Evolutionary conservation across 2,797 vertebrate species (phyloP).

Genomic region (Poeciliopsis gracilis): DNA sequence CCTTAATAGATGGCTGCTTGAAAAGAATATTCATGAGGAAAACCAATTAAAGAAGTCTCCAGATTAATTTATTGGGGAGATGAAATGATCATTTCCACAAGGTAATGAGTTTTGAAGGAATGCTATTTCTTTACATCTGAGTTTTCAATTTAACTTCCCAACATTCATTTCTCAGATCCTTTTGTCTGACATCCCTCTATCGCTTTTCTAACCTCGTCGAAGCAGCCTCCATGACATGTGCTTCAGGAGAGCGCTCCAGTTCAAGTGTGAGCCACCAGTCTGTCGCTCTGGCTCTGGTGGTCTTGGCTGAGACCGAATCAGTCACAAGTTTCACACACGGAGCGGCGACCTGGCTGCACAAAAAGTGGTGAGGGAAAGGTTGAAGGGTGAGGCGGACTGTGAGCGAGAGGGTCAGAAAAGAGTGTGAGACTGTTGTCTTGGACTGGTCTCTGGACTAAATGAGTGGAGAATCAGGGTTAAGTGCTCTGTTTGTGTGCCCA

Average conservation of each 20-base stretch:
- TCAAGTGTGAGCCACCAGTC: constrained; percentile 47
- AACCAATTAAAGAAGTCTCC: constrained; percentile 58
- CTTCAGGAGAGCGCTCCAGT: constrained; percentile 45
- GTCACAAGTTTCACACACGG: constrained; percentile 65
- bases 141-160: constrained; percentile 34
- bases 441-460: constrained; percentile 63
- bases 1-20: constrained; percentile 42
- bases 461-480: constrained; percentile 73
- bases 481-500: constrained; percentile 71
- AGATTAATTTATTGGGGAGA: constrained; percentile 30
- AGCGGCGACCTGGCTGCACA: constrained; percentile 41
- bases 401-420: constrained; percentile 56
- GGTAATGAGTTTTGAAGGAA: constrained; percentile 41
- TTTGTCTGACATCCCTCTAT: constrained; percentile 39
- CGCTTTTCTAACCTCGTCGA: constrained; percentile 48
- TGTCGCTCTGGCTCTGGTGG: constrained; percentile 55
- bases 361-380: constrained; percentile 48
- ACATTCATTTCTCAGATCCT: constrained; percentile 30
- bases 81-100: constrained; percentile 43
- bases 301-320: constrained; percentile 53
- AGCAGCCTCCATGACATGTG: constrained; percentile 40
- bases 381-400: constrained; percentile 47
- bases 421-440: constrained; percentile 68
- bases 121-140: constrained; percentile 35
- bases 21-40: constrained; percentile 61